Base-by-base conservation (phyloP, 2,888 invertebrate species). In the Cyclophora albipunctata region DNA sequence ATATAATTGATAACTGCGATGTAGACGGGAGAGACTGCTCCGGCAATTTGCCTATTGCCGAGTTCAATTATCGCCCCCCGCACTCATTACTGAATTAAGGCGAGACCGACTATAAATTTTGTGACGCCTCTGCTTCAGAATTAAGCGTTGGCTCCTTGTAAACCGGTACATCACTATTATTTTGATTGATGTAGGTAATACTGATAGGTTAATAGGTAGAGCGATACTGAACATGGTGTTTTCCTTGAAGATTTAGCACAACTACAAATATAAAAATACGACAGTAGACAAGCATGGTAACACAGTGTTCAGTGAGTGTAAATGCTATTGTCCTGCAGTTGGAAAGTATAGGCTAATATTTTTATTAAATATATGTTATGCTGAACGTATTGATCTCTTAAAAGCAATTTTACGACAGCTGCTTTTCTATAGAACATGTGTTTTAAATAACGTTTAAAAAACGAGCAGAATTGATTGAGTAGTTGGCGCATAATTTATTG, bases 31-130 rank as follows among this genome's bases (percentile, higher is more conserved):
- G 69, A 73, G 78, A 71, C 76, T 66, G 66, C 75, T 68, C 71
- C 73, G 74, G 76, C 88, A 87, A 87, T 87, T 87, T 86, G 83
- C 86, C 84, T 85, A 86, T 88, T 87, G 85, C 76, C 69, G 83
- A 74, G 77, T 78, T 78, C 84, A 87, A 87, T 88, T 87, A 86
- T 86, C 85, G 84, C 88, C 87, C 88, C 83, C 86, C 81, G 84
- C 85, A 78, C 83, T 83, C 76, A 84, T 87, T 86, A 85, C 84
- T 78, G 87, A 78, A 85, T 88, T 86, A 87, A 84, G 79, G 75
- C 81, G 79, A 77, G 79, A 84, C 77, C 71, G 75, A 75, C 81
- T 72, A 75, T 77, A 78, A 77, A 84, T 79, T 84, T 71, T 68
- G 78, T 75, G 79, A 84, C 86, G 84, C 85, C 80, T 81, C 75